Conservation (phyloP, 2,113 vertebrate genomes). For the Ondatra zibethicus region DNA sequence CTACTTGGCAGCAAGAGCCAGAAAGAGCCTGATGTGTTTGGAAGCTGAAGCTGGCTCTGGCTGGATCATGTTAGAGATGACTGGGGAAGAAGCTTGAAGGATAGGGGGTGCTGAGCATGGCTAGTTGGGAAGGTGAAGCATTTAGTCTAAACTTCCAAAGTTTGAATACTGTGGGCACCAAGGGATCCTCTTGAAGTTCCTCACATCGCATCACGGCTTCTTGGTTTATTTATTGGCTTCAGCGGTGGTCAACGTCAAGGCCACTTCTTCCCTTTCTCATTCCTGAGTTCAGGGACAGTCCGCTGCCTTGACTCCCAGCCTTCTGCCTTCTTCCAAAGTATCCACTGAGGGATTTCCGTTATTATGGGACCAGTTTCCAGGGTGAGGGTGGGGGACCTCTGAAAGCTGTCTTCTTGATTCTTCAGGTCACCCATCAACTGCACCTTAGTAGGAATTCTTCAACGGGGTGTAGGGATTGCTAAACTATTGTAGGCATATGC, state of each 20-base stretch:
- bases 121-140: slow-evolving; percentile 68
- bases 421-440: neutral
- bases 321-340: neutral
- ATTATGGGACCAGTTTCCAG: neutral
- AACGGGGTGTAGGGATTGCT: neutral
- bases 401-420: neutral
- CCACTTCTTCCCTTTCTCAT: slow-evolving; percentile 5
- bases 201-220: neutral
- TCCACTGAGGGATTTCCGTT: slow-evolving; percentile 21
- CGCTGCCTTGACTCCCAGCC: neutral
- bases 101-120: slow-evolving; percentile 12
- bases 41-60: neutral
- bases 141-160: slow-evolving; percentile 68
- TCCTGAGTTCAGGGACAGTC: slow-evolving; percentile 19
- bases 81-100: neutral
- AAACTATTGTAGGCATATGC: neutral
- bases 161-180: slow-evolving; percentile 70
- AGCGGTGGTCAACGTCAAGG: slow-evolving; percentile 33
- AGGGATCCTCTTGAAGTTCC: slow-evolving; percentile 70
- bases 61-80: neutral
- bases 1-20: fast-evolving
- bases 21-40: neutral
- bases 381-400: neutral
- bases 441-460: neutral
- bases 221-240: slow-evolving; percentile 11